Percentiles rank a stretch among this genome's conserved stretches.
These are phyloP conservation scores for Leptopilina drosophilae DNA, from an alignment of 2,888 invertebrate genomes.

Conservation along the genomic window DNA sequence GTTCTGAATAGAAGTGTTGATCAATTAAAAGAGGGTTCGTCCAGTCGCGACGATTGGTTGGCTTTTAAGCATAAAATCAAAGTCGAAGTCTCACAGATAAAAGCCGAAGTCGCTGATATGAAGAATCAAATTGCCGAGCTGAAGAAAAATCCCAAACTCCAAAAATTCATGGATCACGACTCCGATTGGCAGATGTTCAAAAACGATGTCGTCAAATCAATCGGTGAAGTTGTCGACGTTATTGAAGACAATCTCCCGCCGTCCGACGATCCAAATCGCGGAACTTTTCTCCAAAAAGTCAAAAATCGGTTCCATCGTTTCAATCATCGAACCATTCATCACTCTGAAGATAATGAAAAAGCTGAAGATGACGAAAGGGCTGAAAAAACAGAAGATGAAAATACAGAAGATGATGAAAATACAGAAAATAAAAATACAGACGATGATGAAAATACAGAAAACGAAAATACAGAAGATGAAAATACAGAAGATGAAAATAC, in stretches of 20 bases:
- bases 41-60: constrained; percentile 46
- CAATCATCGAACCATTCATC: background rate
- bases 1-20: constrained; percentile 56
- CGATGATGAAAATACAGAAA: background rate
- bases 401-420: too few species aligned
- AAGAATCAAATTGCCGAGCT: constrained; percentile 31
- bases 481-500: too few species aligned
- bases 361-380: background rate
- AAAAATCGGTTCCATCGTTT: constrained; percentile 45
- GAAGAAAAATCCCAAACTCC: background rate
- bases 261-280: constrained; percentile 55
- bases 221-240: constrained; percentile 46
- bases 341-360: background rate
- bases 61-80: constrained; percentile 44
- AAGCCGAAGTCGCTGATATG: constrained; percentile 28
- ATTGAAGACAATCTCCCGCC: constrained; percentile 51
- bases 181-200: constrained; percentile 57
- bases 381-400: background rate
- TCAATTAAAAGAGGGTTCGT: constrained; percentile 48
- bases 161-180: constrained; percentile 32
- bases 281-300: constrained; percentile 43
- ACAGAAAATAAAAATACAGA: background rate
- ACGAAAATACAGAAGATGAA: background rate
- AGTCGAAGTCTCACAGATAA: constrained; percentile 28
- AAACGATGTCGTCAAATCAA: constrained; percentile 44